phyloP scores from a whole-genome alignment of 2,888 invertebrate species.

The Oxycera nigricornis region DNA sequence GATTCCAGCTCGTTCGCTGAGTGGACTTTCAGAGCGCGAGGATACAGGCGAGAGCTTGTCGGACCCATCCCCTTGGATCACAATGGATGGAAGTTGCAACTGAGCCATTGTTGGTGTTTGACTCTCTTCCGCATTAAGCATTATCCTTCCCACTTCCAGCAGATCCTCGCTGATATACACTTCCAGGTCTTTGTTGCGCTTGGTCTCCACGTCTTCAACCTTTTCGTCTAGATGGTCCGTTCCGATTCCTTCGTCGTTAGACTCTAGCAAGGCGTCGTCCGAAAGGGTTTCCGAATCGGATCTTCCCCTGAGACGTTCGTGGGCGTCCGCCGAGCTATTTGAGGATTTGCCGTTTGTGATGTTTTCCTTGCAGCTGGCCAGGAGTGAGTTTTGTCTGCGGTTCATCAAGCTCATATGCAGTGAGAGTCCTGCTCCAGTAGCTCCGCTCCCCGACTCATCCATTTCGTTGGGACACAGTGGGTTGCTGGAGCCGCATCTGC shows the following conservation, averaged over 20 bases:
- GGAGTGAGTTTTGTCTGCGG: constrained; percentile 68
- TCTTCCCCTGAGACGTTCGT: constrained; percentile 63
- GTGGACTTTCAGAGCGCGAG: constrained; percentile 79
- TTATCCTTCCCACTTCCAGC: constrained; percentile 62
- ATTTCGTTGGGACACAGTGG: constrained; percentile 78
- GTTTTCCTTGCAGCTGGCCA: constrained; percentile 65
- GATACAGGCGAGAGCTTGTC: constrained; percentile 76
- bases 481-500: constrained; percentile 81
- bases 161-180: constrained; percentile 62
- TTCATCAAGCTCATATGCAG: constrained; percentile 62
- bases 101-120: constrained; percentile 62
- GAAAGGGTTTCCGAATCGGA: constrained; percentile 79
- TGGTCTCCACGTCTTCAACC: constrained; percentile 72
- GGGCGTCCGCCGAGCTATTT: constrained; percentile 43
- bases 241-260: constrained; percentile 80
- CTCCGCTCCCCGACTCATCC: constrained; percentile 72
- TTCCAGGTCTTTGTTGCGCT: constrained; percentile 71
- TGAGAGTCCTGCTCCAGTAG: constrained; percentile 52
- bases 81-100: constrained; percentile 69
- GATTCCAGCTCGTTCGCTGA: constrained; percentile 75
- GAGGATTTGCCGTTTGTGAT: constrained; percentile 58
- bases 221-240: constrained; percentile 75
- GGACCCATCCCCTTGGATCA: constrained; percentile 66
- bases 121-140: constrained; percentile 65
- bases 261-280: constrained; percentile 74